phyloP scores from a whole-genome alignment of 64 coral and sea anemone species.

The Cladopsammia gracilis region DNA sequence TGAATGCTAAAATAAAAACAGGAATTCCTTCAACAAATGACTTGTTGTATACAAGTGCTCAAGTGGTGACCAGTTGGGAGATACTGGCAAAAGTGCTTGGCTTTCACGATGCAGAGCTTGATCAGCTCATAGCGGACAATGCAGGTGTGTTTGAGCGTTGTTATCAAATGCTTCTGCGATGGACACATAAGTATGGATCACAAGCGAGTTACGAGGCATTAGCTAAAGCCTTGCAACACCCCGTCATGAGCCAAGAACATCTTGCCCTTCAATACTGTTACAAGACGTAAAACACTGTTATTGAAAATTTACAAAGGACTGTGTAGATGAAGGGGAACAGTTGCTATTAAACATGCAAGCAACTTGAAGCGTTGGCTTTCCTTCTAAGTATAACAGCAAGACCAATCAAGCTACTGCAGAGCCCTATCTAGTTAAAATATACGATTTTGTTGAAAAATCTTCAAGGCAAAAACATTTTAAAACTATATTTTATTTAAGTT shows the following conservation, averaged over 20 bases:
- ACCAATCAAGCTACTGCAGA: no score
- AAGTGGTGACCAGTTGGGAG: background rate
- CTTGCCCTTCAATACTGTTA: constrained; percentile 16
- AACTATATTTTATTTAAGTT: no score
- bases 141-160: constrained; percentile 11
- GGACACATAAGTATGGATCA: background rate
- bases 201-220: background rate
- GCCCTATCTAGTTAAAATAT: no score
- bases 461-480: no score
- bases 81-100: constrained; percentile 2
- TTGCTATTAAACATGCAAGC: no score
- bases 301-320: no score
- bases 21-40: background rate
- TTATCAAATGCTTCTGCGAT: constrained; percentile 32
- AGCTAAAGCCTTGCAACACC: background rate
- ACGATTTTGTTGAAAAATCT: no score
- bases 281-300: background rate
- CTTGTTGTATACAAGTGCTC: background rate
- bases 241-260: background rate
- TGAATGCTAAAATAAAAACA: constrained; percentile 16
- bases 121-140: background rate
- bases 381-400: no score
- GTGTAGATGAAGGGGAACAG: no score
- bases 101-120: constrained; percentile 16
- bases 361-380: no score